These are phyloP conservation scores for Macrophya alboannulata DNA, from an alignment of 2,888 invertebrate genomes.

Conservation along the genomic window DNA sequence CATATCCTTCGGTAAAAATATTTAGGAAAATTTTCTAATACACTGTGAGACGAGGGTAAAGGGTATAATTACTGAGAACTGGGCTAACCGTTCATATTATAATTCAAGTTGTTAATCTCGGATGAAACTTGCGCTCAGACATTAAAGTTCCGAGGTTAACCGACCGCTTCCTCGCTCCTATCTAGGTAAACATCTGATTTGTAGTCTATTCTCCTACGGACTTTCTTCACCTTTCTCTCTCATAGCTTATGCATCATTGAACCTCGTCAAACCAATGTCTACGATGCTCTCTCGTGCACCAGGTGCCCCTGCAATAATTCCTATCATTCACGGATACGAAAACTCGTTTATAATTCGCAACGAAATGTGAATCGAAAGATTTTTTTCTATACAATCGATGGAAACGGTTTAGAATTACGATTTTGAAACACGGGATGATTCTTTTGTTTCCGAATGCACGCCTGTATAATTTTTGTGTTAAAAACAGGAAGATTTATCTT, in stretches of 20 bases:
- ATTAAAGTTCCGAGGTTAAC: constrained; percentile 41
- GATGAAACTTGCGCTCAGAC: constrained; percentile 30
- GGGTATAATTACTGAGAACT: neutral
- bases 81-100: neutral
- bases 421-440: too few relatives aligned
- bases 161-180: constrained; percentile 19
- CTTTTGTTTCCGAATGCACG: neutral
- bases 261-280: neutral
- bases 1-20: neutral
- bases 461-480: neutral
- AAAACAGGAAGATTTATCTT: too few relatives aligned
- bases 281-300: neutral
- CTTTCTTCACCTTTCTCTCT: constrained; percentile 53
- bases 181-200: constrained; percentile 43
- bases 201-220: constrained; percentile 28
- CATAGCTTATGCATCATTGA: constrained; percentile 43
- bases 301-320: neutral
- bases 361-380: too few relatives aligned
- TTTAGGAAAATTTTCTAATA: neutral
- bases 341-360: too few relatives aligned
- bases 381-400: too few relatives aligned
- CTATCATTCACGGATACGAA: too few relatives aligned
- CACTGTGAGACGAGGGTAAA: too few relatives aligned
- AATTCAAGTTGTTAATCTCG: neutral
- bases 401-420: too few relatives aligned